Base-by-base conservation (phyloP, 2,113 vertebrate species). In the Rafetus swinhoei region DNA sequence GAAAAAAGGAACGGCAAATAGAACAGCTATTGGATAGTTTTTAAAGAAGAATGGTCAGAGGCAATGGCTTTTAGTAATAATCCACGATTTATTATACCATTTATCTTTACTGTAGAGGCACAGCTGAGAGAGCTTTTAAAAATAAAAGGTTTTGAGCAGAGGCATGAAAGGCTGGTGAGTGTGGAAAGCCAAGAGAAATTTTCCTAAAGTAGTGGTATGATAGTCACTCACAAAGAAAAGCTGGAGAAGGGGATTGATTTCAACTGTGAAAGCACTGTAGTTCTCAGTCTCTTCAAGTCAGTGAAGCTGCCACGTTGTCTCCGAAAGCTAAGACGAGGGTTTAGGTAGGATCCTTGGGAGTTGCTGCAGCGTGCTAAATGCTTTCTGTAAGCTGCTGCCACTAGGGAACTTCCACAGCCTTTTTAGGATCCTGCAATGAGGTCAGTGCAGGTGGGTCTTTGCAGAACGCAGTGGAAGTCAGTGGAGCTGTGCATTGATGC, bases 21-120 rank as follows among this genome's bases (percentile, higher is more conserved):
- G 89, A 93, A 81, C 94, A 96, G 3, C 50, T 18, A 74, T 52
- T 52, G 7, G 81, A 10, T 94, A 94, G 79, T 85, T 95, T 93
- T 90, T 95, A 95, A 94, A 89, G 97, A 95, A 90, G 87, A 91
- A 94, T 86, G 77, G 92, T 60, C 76, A 76, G 45, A n/a, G 1
- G 81, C 77, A 77, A 79, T 25, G 85, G 80, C 54, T 92, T 97
- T 95, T 91, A 97, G 25, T 91, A 85, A 84, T 72, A 91, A 92
- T 92, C 45, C 77, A 82, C 86, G 32, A 53, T 84, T 90, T 86
- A 82, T 91, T 87, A 89, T 95, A 45, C 86, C n/a, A 93, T 94
- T 95, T 95, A 96, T 91, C 19, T 95, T 95, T 79, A 89, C 4
- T 32, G 24, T 56, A 81, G 15, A 77, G 91, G 92, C 95, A 16